These are phyloP conservation scores for Cyclargus thomasi DNA, from an alignment of 1,140 invertebrate species.

Conservation along the genomic window DNA sequence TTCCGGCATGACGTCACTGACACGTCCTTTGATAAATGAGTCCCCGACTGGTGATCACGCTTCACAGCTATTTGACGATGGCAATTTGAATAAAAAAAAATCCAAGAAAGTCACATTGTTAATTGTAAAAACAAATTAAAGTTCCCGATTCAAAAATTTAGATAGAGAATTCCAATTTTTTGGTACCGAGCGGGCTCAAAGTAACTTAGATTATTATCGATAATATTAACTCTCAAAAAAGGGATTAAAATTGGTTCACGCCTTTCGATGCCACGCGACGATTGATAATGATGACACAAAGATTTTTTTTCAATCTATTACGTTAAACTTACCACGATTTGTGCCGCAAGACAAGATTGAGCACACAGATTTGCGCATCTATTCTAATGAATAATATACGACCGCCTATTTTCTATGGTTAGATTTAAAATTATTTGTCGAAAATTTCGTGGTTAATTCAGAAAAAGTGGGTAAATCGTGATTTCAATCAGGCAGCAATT, in stretches of 20 bases:
- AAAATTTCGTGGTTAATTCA: neutral
- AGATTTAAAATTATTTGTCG: neutral
- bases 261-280: no score
- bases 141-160: neutral
- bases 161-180: neutral
- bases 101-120: neutral
- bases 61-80: conserved; percentile 14
- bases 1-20: conserved; percentile 30
- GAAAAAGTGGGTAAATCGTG: neutral
- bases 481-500: conserved; percentile 2
- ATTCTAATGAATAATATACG: no score
- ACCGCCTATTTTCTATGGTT: no score
- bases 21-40: conserved; percentile 36
- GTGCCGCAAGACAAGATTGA: no score
- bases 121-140: neutral
- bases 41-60: neutral
- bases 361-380: no score
- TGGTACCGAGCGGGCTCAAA: no score
- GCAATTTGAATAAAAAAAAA: neutral
- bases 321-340: no score
- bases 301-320: no score
- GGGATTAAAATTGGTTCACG: no score
- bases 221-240: no score
- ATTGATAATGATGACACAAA: no score
- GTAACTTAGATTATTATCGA: no score